Evolutionary conservation across 2,113 vertebrate genomes (phyloP), one percentile per base, ranked within the genome.

Genomic region (Chaetodon trifascialis): DNA sequence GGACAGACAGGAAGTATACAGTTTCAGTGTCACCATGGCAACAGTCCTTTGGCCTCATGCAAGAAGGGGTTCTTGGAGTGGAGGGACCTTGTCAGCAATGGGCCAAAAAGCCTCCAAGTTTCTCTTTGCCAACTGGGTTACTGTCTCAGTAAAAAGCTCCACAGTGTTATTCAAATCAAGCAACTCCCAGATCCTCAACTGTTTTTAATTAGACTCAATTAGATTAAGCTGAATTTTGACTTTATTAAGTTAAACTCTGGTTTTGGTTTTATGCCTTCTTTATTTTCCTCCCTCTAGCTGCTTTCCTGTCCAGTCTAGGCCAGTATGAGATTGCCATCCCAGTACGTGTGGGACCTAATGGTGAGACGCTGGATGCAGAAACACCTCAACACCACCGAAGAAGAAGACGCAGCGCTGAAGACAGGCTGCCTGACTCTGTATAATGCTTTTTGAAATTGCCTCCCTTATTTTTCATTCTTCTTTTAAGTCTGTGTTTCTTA

Each of bases 281-380:
- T 85, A 79, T 44, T 62, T 82, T n/a, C 83, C 38, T 54, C 74
- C 92, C 66, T 76, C 16, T 92, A 99, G 98, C 97, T 94, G 97
- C 96, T 77, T 97, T 99, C 95, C 96, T 99, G 92, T 98, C 97
- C 93, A 97, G 94, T 90, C 95, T 99, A 73, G 96, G 95, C 86
- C 97, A 97, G 93, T 99, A 99, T 96, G 98, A 99, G 87, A 98
- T 99, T 12, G 95, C 97, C 51, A 96, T 98, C 92, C 98, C 98
- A 25, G 94, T 98, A 73, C 96, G 97, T 34, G 96, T 99, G 86
- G 97, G 97, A 91, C 96, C 96, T 34, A 94, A 95, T 25, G 98
- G 98, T 2, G 96, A 96, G 11, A 93, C 95, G 62, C 92, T 97
- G 87, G 96, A 95, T 70, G 91, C 94, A 64, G 94, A 96, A 0